Percentiles rank a stretch among this genome's conserved stretches.
These are phyloP conservation scores for Pediacus dermestoides DNA, from an alignment of 2,888 invertebrate species.

Conservation along the genomic window DNA sequence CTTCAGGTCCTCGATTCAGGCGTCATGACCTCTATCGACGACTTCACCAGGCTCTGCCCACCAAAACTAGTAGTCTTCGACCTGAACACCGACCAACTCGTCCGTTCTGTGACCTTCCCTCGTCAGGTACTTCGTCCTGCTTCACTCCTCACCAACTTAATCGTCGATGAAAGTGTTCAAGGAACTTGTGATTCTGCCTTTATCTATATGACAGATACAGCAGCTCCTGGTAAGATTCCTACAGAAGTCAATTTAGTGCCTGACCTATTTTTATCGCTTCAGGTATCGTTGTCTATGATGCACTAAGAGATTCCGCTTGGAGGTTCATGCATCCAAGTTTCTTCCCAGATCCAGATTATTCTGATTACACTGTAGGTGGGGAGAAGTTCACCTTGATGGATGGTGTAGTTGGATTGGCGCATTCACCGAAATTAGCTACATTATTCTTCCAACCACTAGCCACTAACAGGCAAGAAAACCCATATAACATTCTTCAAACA, in stretches of 20 bases:
- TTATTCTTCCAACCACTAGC: conserved; percentile 72
- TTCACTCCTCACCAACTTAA: conserved; percentile 73
- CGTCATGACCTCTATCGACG: conserved; percentile 66
- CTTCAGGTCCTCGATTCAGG: conserved; percentile 79
- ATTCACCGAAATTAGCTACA: conserved; percentile 61
- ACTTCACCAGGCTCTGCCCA: conserved; percentile 65
- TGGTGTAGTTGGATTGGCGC: conserved; percentile 67
- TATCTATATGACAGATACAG: conserved; percentile 78
- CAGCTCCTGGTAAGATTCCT: conserved; percentile 63
- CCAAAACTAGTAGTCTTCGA: conserved; percentile 81
- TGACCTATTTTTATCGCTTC: conserved; percentile 14
- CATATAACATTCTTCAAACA: conserved; percentile 8
- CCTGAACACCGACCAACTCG: conserved; percentile 66
- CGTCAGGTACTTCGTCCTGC: conserved; percentile 69
- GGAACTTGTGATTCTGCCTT: conserved; percentile 72
- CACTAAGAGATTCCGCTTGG: conserved; percentile 73
- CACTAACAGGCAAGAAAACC: conserved; percentile 57
- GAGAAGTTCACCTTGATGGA: conserved; percentile 69
- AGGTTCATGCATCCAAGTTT: conserved; percentile 75
- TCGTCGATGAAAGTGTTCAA: conserved; percentile 69
- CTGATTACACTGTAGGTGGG: conserved; percentile 68
- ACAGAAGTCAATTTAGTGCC: background rate
- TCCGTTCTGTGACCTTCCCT: conserved; percentile 71
- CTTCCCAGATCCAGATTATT: conserved; percentile 80
- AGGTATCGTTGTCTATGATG: conserved; percentile 64